These are phyloP conservation scores for Coregonus ussuriensis DNA, from an alignment of 2,797 vertebrate species.

Conservation along the genomic window DNA sequence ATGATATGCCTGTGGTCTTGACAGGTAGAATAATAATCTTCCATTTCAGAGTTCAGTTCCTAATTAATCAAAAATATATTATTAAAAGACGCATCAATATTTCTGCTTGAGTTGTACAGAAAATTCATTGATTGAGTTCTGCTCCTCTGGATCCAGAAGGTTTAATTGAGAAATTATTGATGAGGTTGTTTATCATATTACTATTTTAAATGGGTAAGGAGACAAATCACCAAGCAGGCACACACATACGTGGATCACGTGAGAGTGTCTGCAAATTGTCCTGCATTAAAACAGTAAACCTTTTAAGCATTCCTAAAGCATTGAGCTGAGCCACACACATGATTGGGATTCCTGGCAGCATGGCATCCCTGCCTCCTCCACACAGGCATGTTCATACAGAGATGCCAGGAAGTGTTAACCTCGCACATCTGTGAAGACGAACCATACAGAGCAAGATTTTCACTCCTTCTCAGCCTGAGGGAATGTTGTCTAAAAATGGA, in stretches of 20 bases:
- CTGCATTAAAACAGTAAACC: neutral
- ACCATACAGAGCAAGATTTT: slow-evolving; percentile 34
- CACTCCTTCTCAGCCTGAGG: slow-evolving; percentile 40
- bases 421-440: slow-evolving; percentile 48
- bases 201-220: neutral
- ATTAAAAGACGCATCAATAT: neutral
- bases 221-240: neutral
- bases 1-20: slow-evolving; percentile 14
- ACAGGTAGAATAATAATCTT: slow-evolving; percentile 11
- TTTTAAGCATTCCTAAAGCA: slow-evolving; percentile 21
- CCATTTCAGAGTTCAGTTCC: neutral
- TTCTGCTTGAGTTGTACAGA: neutral
- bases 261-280: neutral
- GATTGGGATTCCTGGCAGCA: slow-evolving; percentile 37
- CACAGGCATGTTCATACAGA: slow-evolving; percentile 36
- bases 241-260: neutral
- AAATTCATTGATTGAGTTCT: neutral
- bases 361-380: slow-evolving; percentile 40
- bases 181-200: neutral
- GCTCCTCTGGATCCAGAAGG: slow-evolving; percentile 2
- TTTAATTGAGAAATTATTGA: slow-evolving; percentile 10
- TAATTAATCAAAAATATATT: neutral
- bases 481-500: slow-evolving; percentile 15
- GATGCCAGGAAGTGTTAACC: slow-evolving; percentile 45
- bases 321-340: slow-evolving; percentile 37